A percentile compares a stretch with the other conserved stretches of the same genome.
phyloP scores from a whole-genome alignment of 2,797 vertebrate genomes.

The Scolopax bukidnonensis region DNA sequence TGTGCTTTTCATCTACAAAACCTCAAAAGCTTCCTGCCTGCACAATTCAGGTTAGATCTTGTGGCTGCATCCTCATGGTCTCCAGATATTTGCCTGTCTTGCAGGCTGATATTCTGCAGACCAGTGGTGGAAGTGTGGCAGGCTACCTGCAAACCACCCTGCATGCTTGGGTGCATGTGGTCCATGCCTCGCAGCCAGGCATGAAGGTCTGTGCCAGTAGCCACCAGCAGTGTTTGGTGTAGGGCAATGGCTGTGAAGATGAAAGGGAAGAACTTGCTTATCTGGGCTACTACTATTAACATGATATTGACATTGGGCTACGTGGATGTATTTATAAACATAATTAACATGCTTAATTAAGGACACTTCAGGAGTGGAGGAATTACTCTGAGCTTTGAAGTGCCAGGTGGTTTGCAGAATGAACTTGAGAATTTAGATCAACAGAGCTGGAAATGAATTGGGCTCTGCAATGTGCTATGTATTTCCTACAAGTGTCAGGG shows the following conservation, averaged over 20 bases:
- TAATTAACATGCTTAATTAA: neutral
- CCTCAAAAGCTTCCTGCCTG: neutral
- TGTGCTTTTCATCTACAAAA: neutral
- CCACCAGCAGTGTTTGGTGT: neutral
- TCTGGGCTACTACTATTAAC: neutral
- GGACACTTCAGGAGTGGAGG: neutral
- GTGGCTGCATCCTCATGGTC: neutral
- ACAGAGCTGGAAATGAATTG: neutral
- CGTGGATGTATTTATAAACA: neutral
- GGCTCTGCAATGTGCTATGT: neutral
- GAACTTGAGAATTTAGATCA: neutral
- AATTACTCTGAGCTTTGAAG: neutral
- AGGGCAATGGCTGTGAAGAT: neutral
- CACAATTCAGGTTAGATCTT: neutral
- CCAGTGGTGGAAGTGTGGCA: neutral
- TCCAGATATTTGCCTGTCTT: neutral
- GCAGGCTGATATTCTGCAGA: neutral
- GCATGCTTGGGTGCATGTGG: fast-evolving
- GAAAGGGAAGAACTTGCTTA: neutral
- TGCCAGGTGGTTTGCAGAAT: neutral
- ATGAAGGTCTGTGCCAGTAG: neutral
- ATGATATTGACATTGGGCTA: neutral
- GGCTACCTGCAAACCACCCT: neutral
- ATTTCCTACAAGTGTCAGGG: neutral
- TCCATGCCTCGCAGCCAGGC: neutral